Percentiles rank a stretch among this genome's conserved stretches.
phyloP scores from a whole-genome alignment of 2,888 invertebrate species.

The Subacronicta megacephala region DNA sequence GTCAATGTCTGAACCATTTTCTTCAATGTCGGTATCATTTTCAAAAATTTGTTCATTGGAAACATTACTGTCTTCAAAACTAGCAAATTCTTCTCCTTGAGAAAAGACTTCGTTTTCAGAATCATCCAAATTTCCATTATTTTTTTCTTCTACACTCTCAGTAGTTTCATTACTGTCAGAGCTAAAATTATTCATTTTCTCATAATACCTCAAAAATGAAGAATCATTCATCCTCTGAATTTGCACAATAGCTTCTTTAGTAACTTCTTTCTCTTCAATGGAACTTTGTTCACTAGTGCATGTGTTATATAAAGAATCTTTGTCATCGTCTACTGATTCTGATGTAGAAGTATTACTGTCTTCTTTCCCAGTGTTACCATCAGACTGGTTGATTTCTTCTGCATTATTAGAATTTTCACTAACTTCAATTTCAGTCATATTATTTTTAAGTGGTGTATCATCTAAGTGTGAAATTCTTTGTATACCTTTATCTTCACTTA shows the following conservation, averaged over 20 bases:
- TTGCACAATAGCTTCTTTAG: constrained; percentile 66
- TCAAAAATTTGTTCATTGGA: constrained; percentile 37
- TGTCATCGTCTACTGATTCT: constrained; percentile 53
- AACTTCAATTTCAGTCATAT: constrained; percentile 18
- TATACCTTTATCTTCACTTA: neutral
- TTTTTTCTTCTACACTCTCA: constrained; percentile 20
- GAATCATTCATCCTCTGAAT: constrained; percentile 73
- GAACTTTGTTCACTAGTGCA: constrained; percentile 72
- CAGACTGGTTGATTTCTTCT: constrained; percentile 2
- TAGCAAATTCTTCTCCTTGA: constrained; percentile 42
- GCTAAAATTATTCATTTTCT: constrained; percentile 53
- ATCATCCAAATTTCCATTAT: constrained; percentile 52
- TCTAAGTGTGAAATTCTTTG: constrained; percentile 13
- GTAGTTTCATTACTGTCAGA: constrained; percentile 45
- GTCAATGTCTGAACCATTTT: constrained; percentile 11
- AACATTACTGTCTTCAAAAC: constrained; percentile 35
- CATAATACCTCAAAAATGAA: constrained; percentile 69
- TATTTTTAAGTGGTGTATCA: constrained; percentile 11
- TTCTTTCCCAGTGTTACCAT: constrained; percentile 7
- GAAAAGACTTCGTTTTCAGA: constrained; percentile 21
- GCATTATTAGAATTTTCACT: constrained; percentile 6
- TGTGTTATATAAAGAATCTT: constrained; percentile 77
- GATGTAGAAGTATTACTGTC: constrained; percentile 12
- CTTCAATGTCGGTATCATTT: constrained; percentile 33
- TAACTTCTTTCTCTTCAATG: constrained; percentile 27